A percentile compares a stretch with the other conserved stretches of the same genome.
Conservation (phyloP, 35 echinoderm and acorn worm species). For the Nesometra sesokonis region DNA sequence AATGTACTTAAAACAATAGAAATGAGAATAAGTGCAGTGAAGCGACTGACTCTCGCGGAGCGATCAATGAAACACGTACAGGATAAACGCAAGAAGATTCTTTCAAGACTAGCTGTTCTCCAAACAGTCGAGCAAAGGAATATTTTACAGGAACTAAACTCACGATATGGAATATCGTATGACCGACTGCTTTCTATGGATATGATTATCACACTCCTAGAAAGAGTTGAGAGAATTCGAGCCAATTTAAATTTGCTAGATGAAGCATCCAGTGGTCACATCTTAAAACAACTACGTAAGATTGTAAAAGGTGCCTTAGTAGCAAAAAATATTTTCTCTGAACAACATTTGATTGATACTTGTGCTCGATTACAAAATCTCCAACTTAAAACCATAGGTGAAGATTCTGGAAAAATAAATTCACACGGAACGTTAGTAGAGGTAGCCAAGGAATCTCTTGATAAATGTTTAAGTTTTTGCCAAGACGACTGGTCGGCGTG, state of each 20-base stretch:
- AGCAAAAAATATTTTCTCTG: not conserved
- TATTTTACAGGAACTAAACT: not conserved
- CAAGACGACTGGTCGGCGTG: not conserved
- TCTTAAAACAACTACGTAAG: not conserved
- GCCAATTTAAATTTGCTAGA: not conserved
- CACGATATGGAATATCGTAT: not conserved
- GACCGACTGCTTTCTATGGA: not conserved
- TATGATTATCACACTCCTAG: not conserved
- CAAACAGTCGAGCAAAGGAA: not conserved
- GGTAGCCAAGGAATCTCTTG: not conserved
- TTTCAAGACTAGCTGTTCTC: not conserved
- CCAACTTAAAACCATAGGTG: not conserved
- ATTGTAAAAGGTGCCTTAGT: not conserved
- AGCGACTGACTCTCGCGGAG: not conserved
- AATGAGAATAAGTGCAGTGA: not conserved
- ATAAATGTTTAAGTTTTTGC: not conserved
- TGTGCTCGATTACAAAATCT: not conserved
- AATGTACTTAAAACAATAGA: not conserved
- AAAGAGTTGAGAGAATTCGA: not conserved
- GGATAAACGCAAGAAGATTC: not conserved
- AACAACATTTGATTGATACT: not conserved
- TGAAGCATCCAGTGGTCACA: not conserved
- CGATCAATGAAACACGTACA: not conserved
- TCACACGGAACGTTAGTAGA: not conserved
- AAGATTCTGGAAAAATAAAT: not conserved